phyloP scores from a whole-genome alignment of 2,113 vertebrate genomes.

The Piaya cayana region DNA sequence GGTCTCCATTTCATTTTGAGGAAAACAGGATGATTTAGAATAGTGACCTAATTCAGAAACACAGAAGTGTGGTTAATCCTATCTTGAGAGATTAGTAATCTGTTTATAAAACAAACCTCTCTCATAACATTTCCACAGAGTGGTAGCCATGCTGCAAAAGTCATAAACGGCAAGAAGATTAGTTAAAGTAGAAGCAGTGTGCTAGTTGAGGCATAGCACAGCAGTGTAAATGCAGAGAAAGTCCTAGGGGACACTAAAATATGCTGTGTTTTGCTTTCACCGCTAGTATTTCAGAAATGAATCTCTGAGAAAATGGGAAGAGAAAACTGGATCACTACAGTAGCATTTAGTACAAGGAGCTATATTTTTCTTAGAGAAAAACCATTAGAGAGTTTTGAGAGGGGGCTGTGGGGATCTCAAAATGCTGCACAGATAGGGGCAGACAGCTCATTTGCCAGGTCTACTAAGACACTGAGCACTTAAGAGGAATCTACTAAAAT shows the following conservation, averaged over 20 bases:
- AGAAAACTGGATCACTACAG: background rate
- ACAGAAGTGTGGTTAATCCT: background rate
- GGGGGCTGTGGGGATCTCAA: background rate
- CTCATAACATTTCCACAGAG: background rate
- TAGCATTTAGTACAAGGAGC: background rate
- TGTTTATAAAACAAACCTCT: background rate
- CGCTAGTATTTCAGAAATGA: background rate
- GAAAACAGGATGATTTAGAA: background rate
- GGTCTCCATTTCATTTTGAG: background rate
- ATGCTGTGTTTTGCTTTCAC: background rate
- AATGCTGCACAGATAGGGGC: background rate
- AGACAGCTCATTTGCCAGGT: background rate
- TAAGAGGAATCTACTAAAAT: background rate
- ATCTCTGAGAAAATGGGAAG: background rate
- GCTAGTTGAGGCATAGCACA: background rate
- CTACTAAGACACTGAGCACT: background rate
- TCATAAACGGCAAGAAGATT: background rate
- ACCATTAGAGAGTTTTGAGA: background rate
- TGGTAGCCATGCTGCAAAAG: background rate
- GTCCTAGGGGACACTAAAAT: background rate
- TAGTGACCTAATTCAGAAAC: background rate
- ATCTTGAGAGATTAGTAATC: background rate
- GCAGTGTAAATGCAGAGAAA: background rate
- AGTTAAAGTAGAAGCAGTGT: background rate
- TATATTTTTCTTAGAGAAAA: background rate